These are phyloP conservation scores for Acyrthosiphon pisum DNA, from an alignment of 1,140 invertebrate genomes.

Conservation along the genomic window DNA sequence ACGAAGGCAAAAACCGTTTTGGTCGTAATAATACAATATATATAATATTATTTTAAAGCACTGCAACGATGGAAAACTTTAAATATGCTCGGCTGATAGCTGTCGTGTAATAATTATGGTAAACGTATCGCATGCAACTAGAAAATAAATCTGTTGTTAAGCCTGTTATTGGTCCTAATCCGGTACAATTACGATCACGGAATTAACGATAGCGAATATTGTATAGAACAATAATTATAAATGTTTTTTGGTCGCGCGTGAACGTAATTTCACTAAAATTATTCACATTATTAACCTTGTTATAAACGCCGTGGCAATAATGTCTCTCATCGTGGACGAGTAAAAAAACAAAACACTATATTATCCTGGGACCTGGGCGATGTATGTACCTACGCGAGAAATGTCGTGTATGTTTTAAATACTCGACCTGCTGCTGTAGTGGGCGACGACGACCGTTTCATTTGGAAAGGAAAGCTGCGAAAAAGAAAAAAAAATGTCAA, in stretches of 20 bases:
- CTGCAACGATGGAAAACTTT: not conserved
- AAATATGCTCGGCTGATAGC: not conserved
- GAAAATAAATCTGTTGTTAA: not conserved
- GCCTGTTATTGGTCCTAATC: not conserved
- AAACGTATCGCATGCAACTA: not conserved
- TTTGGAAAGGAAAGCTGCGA: not conserved
- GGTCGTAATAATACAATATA: not conserved
- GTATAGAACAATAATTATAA: not conserved
- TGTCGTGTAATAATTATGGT: not conserved
- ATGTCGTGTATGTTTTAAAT: not conserved
- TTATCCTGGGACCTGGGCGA: not conserved
- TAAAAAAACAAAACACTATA: not conserved
- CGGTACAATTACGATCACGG: conserved; percentile 26
- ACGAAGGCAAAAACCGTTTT: not conserved
- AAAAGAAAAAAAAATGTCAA: not conserved
- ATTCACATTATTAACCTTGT: not conserved
- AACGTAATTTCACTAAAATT: not conserved
- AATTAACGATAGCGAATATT: not conserved
- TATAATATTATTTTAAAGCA: not conserved
- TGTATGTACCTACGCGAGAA: not conserved
- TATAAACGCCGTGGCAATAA: not conserved
- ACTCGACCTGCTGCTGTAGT: not conserved
- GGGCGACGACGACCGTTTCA: not conserved
- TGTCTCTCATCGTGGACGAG: not conserved
- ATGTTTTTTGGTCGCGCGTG: not conserved